Base-by-base conservation (phyloP, 1,140 invertebrate species). In the Apis florea region DNA sequence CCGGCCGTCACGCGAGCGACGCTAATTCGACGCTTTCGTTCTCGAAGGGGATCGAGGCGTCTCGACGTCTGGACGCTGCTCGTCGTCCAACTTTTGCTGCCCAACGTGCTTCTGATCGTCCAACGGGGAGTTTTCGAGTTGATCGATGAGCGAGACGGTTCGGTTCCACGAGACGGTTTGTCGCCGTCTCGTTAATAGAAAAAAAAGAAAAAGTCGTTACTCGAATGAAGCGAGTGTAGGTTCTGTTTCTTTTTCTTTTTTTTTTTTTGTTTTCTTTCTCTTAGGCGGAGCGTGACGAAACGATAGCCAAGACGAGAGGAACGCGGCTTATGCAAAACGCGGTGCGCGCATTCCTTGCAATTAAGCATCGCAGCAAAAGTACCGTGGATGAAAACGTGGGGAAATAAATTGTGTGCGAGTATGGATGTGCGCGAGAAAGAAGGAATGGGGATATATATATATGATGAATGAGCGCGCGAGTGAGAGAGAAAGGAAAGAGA, bases 91-190 rank as follows among this genome's bases (percentile, higher is more conserved):
- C 58, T 61, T 19, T 17, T 70, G 59, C 31, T 6, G 31, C 31
- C 31, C 31, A 40, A 40, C 68, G 76, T 64, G 76, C 40, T 56
- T n/a, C 54, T 56, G 56, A 84, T 81, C 63, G 66, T 83, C 61
- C 71, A 40, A 40, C 68, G 53, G 54, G 63, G 78, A 77, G n/a
- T n/a, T n/a, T 40, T 5, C 68, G 72, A 40, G 31, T 40, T 40
- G 81, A 85, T 72, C 78, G 78, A 84, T 83, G 72, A 82, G 83
- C 59, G 58, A 85, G 85, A 85, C 83, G 83, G n/a, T n/a, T 74
- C 4, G 31, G 79, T 85, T 85, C 83, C 85, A 71, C 79, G 84
- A 78, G 85, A 85, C 74, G 83, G 79, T 71, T 64, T 51, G 73
- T 82, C 53, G 59, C 70, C 74, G 79, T 79, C 31, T 40, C 80